These are phyloP conservation scores for Pentalonia nigronervosa DNA, from an alignment of 1,140 invertebrate species.

Conservation along the genomic window DNA sequence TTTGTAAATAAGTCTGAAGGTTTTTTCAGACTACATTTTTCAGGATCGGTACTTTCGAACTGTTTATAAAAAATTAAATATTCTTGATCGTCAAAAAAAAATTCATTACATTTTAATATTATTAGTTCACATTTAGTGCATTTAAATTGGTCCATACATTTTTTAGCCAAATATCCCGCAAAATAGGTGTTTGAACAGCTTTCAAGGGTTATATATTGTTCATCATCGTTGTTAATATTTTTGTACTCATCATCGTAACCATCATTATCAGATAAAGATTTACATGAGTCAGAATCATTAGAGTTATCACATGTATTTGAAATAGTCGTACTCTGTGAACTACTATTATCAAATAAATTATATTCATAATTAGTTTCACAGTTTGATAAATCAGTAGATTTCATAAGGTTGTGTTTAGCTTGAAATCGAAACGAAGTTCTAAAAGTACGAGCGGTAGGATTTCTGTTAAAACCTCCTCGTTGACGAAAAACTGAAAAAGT, in stretches of 20 bases:
- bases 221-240: background rate
- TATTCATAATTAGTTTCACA: conserved; percentile 19
- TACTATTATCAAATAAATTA: conserved; percentile 4
- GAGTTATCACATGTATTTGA: too few relatives aligned
- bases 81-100: conserved; percentile 14
- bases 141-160: too few relatives aligned
- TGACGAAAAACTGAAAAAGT: conserved; percentile 36
- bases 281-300: too few relatives aligned
- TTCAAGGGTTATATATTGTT: background rate
- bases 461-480: background rate
- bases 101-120: background rate
- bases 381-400: background rate
- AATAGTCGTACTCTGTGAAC: too few relatives aligned
- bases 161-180: background rate
- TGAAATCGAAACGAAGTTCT: conserved; percentile 12
- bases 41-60: background rate
- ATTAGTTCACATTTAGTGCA: too few relatives aligned
- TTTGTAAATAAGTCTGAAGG: background rate
- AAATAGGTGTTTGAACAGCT: conserved; percentile 16
- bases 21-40: background rate
- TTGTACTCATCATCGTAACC: too few relatives aligned
- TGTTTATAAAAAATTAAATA: conserved; percentile 37
- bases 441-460: conserved; percentile 16
- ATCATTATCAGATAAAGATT: too few relatives aligned
- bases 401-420: conserved; percentile 35